These are phyloP conservation scores for Accipiter virgatus DNA, from an alignment of 2,113 vertebrate genomes.

Conservation along the genomic window DNA sequence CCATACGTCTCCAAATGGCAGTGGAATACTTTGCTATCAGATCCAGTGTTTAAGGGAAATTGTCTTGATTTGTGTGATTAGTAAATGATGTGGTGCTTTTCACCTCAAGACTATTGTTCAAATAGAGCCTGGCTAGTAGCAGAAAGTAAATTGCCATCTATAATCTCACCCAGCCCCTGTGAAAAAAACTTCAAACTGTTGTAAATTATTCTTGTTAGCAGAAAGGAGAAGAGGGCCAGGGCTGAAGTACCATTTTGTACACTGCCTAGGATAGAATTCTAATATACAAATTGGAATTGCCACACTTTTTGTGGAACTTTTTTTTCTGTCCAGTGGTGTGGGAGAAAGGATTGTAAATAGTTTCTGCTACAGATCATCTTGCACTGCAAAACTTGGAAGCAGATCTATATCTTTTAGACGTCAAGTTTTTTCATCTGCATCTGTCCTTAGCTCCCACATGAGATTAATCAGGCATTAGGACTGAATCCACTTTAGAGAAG, in stretches of 20 bases:
- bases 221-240: neutral
- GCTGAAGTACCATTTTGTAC: neutral
- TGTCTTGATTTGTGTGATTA: neutral
- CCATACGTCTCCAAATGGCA: neutral
- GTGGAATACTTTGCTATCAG: neutral
- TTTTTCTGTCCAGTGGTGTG: neutral
- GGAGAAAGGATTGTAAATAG: slow-evolving; percentile 14
- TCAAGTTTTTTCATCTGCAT: neutral
- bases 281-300: neutral
- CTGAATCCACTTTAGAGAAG: neutral
- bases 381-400: neutral
- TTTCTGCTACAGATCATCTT: neutral
- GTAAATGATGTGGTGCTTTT: neutral
- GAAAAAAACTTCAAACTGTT: neutral
- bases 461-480: neutral
- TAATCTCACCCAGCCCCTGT: neutral
- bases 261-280: neutral
- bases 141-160: neutral
- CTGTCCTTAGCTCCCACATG: neutral
- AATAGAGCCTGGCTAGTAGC: neutral
- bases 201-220: neutral
- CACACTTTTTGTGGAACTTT: neutral
- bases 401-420: neutral
- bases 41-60: neutral
- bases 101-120: neutral